Conservation (phyloP, 2,113 vertebrate species). For the Myotis davidii region DNA sequence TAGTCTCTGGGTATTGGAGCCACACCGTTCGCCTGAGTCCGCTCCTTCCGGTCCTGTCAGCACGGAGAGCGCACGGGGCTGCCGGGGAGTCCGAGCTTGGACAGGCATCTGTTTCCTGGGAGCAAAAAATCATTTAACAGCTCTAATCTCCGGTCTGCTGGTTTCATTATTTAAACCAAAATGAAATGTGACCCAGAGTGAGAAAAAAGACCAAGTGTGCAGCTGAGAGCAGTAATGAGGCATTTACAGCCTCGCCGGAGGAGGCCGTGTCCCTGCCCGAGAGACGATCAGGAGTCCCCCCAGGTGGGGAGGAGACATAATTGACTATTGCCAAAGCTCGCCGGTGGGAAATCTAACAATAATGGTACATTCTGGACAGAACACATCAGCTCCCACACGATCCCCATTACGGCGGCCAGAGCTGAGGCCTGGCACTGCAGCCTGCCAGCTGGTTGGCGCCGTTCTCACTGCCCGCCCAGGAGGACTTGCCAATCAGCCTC, state of each 20-base stretch:
- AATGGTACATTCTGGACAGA: conserved; percentile 55
- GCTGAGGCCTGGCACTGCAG: rapidly evolving
- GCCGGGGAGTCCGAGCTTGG: background rate
- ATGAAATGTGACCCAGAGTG: conserved; percentile 73
- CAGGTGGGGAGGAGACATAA: conserved; percentile 52
- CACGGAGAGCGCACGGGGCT: background rate
- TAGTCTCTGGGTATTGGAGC: rapidly evolving
- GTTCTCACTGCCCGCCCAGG: background rate
- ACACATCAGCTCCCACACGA: conserved; percentile 46
- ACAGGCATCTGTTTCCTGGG: conserved; percentile 51
- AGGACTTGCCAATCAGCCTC: background rate
- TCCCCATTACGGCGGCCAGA: background rate
- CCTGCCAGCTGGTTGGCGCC: background rate
- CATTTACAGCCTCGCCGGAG: background rate
- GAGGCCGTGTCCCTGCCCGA: background rate
- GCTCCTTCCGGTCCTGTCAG: background rate
- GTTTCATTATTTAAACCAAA: conserved; percentile 76
- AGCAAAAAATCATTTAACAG: conserved; percentile 55
- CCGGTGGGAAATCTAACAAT: conserved; percentile 73
- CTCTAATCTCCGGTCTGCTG: conserved; percentile 70
- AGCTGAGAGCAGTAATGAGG: conserved; percentile 59
- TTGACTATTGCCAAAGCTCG: conserved; percentile 64
- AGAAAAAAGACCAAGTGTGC: conserved; percentile 12
- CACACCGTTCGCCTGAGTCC: rapidly evolving
- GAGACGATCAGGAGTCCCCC: conserved; percentile 8